Conservation (phyloP, 2,113 vertebrate species). For the Cettia cetti region DNA sequence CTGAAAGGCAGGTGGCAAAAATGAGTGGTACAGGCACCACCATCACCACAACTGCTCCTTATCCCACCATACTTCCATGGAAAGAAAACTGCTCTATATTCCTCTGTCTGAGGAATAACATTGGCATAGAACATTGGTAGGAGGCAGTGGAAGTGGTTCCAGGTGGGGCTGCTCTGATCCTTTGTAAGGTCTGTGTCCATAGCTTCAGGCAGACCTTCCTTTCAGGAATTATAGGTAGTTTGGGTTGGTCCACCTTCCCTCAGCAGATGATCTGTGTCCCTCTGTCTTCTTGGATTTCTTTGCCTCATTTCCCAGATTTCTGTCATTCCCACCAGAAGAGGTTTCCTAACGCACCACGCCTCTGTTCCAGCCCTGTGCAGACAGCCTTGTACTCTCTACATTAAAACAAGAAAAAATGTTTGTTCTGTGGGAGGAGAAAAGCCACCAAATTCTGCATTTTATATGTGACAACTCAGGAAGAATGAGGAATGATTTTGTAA, state of each 20-base stretch:
- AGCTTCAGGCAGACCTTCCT: background rate
- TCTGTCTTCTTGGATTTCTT: background rate
- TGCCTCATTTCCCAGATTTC: accelerated
- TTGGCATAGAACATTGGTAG: background rate
- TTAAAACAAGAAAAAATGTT: background rate
- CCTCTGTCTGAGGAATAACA: background rate
- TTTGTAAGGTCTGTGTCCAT: accelerated
- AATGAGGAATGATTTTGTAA: slow-evolving; percentile 27
- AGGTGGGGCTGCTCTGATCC: background rate
- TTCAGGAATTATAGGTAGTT: background rate
- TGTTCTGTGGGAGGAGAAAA: background rate
- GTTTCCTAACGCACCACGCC: background rate
- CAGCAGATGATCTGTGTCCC: background rate
- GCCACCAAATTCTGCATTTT: background rate
- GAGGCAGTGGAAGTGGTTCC: background rate
- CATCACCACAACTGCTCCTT: background rate
- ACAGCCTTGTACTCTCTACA: background rate
- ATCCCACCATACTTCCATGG: background rate
- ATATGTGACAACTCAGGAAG: background rate
- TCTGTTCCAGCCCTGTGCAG: background rate
- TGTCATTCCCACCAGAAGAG: background rate
- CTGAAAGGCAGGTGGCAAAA: background rate
- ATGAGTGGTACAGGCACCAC: too few species aligned
- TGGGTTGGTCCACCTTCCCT: background rate
- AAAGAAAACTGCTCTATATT: background rate